Evolutionary conservation across 2,113 vertebrate genomes (phyloP), one percentile per base, ranked within the genome.

Genomic region (Pantherophis guttatus): DNA sequence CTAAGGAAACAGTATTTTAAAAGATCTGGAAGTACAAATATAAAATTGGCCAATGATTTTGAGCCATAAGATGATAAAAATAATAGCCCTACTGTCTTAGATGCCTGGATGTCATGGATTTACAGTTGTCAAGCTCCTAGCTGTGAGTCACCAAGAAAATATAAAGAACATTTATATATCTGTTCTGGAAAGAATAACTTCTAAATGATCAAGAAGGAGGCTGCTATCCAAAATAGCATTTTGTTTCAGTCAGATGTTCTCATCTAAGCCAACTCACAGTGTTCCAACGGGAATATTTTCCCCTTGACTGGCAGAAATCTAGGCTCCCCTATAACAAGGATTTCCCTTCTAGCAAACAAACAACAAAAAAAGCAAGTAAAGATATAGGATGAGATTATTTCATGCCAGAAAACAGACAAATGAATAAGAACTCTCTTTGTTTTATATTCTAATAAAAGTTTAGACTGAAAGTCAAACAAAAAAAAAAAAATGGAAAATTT

Each of bases 21-120:
- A 97, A 97, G 95, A 95, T 97, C 96, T 97, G 94, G 95, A 97
- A 97, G 96, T 97, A 96, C 96, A 96, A 95, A 97, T 97, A 96
- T 96, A 96, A 94, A 97, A 95, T 91, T 94, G 96, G 95, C 93
- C 8, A 94, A 96, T 94, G 95, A 94, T 94, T 48, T 90, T 96
- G 97, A 96, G 95, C 96, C 94, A 94, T 89, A 92, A 96, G 94
- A 94, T 94, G 96, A 96, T 96, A 96, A 95, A 92, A 95, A 95
- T 24, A 94, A 96, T 96, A 96, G 94, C 91, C 86, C 10, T 55
- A 92, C 24, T 52, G 3, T 9, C 57, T 86, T 86, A 75, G 93
- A 48, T 39, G 89, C 92, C 88, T 85, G 88, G 33, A 95, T 95
- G 19, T 88, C 52, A 93, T 89, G 44, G 29, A 90, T 95, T 87